Conservation (phyloP, 1,140 invertebrate genomes). For the Maconellicoccus hirsutus region DNA sequence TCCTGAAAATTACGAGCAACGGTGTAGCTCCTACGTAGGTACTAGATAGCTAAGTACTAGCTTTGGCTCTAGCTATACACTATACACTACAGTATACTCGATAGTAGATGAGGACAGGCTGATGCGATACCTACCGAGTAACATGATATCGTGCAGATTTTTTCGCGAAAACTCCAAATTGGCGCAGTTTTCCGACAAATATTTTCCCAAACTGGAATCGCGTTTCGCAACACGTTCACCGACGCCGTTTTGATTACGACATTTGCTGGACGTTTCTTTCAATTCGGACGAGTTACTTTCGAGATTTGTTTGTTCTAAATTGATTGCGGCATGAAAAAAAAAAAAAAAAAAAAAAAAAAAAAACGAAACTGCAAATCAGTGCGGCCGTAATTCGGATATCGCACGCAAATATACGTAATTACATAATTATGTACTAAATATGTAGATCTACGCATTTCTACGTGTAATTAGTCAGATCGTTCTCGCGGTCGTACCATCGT, state of each 20-base stretch:
- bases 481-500: not conserved
- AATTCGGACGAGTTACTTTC: not conserved
- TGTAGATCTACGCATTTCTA: not conserved
- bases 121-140: conserved; percentile 45
- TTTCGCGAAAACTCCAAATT: conserved; percentile 58
- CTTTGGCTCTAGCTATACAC: too few relatives aligned
- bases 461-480: not conserved
- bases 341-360: conserved; percentile 14
- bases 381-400: too few relatives aligned
- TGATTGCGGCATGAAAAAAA: not conserved
- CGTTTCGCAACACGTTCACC: conserved; percentile 34
- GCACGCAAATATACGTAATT: not conserved
- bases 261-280: not conserved
- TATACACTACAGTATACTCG: too few relatives aligned
- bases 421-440: too few relatives aligned
- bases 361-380: too few relatives aligned
- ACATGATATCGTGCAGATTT: conserved; percentile 64
- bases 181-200: conserved; percentile 58
- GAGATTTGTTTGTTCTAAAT: not conserved
- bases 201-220: conserved; percentile 56
- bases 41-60: not conserved
- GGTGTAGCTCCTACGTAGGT: too few relatives aligned
- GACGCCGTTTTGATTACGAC: not conserved
- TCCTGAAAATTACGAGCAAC: conserved; percentile 43
- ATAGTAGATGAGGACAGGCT: too few relatives aligned